phyloP scores from a whole-genome alignment of 37 sponge, comb jelly and placozoan genomes.

The Hexactinellida sp. region DNA sequence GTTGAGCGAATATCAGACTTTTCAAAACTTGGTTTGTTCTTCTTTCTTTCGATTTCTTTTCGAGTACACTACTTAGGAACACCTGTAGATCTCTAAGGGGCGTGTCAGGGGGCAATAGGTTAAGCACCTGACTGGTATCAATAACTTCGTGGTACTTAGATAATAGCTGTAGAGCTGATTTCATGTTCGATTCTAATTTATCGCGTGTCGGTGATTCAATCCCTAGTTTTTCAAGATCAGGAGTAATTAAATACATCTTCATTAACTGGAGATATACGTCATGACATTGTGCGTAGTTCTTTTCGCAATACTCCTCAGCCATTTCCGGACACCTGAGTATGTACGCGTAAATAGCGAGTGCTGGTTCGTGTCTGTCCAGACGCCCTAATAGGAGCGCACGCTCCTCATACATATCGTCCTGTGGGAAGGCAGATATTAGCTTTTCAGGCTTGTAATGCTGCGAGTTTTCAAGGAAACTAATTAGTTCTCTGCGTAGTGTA shows the following conservation, averaged over 20 bases:
- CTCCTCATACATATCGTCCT: conserved; percentile 63
- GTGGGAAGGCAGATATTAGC: conserved; percentile 49
- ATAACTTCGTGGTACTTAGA: conserved; percentile 45
- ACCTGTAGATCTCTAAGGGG: conserved; percentile 23
- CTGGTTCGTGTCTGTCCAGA: conserved; percentile 61
- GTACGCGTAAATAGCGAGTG: conserved; percentile 73
- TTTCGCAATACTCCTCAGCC: conserved; percentile 51
- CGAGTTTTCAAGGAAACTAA: conserved; percentile 52
- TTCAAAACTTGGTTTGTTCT: conserved; percentile 44
- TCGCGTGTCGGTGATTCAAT: not conserved
- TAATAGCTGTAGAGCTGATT: conserved; percentile 46
- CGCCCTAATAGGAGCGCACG: conserved; percentile 63
- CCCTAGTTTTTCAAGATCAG: conserved; percentile 20
- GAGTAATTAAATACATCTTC: conserved; percentile 60
- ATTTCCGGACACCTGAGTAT: conserved; percentile 47
- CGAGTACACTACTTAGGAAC: conserved; percentile 47
- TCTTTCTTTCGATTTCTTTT: conserved; percentile 30
- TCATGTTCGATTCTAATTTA: conserved; percentile 37
- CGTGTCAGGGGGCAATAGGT: conserved; percentile 36
- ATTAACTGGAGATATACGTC: conserved; percentile 63
- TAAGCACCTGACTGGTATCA: conserved; percentile 63
- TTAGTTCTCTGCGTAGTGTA: conserved; percentile 34
- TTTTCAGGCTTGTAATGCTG: conserved; percentile 43
- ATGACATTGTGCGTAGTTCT: not conserved
- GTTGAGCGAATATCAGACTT: conserved; percentile 45